These are phyloP conservation scores for Mesocentrotus franciscanus DNA, from an alignment of 53 echinoderm and acorn worm species.

Conservation along the genomic window DNA sequence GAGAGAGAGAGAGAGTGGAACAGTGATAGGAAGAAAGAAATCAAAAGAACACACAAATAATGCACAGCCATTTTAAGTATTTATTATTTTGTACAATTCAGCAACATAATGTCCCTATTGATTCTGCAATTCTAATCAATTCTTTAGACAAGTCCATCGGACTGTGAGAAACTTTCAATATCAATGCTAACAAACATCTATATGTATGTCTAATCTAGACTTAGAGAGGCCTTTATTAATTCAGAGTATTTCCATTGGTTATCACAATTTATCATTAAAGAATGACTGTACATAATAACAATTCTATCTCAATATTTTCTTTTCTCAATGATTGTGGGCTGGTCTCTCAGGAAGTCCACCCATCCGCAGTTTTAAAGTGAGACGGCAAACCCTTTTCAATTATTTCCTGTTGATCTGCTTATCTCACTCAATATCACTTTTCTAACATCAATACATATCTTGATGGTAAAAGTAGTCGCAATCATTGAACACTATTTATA, in stretches of 20 bases:
- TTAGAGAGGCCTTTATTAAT: too few relatives aligned
- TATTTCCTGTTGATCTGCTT: slow-evolving; percentile 3
- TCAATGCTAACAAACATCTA: too few relatives aligned
- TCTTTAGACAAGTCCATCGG: too few relatives aligned
- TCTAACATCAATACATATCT: neutral
- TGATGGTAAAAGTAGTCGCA: too few relatives aligned
- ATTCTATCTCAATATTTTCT: neutral
- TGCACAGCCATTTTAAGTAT: too few relatives aligned
- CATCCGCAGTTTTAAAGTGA: slow-evolving; percentile 9
- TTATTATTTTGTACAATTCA: too few relatives aligned
- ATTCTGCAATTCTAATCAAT: too few relatives aligned
- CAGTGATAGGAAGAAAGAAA: neutral
- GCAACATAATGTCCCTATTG: too few relatives aligned
- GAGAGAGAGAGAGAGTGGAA: neutral
- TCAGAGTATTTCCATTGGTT: too few relatives aligned
- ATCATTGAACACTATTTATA: too few relatives aligned
- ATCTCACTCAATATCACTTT: neutral
- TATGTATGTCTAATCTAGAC: too few relatives aligned
- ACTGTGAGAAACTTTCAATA: too few relatives aligned
- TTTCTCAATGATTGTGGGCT: neutral
- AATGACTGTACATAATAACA: neutral
- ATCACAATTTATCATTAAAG: neutral
- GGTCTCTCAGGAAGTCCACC: neutral
- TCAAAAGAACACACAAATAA: neutral
- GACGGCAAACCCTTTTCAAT: neutral